Evolutionary conservation across 2,888 invertebrate species (phyloP).

Genomic region (Caenorhabditis auriculariae): DNA sequence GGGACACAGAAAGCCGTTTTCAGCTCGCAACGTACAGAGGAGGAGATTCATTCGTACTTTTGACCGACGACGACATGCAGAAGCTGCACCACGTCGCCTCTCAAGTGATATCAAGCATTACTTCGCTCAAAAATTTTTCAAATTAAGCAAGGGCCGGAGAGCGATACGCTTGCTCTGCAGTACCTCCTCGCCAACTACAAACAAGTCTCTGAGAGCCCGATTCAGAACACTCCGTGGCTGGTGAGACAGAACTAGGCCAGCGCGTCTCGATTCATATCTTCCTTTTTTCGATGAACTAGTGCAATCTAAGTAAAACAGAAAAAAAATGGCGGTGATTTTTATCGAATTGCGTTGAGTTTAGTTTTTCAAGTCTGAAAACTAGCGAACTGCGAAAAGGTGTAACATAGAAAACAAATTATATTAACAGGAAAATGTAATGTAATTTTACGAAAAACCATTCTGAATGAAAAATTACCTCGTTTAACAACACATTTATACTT

Average conservation of each 20-base stretch:
- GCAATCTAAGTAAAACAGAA: no score
- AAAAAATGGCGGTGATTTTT: no score
- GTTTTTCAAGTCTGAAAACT: no score
- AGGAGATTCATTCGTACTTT: slow-evolving; percentile 51
- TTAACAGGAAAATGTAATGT: no score
- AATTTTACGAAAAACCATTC: neutral
- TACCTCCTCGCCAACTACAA: slow-evolving; percentile 55
- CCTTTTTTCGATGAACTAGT: neutral
- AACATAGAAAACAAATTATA: no score
- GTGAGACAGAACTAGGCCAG: slow-evolving; percentile 23
- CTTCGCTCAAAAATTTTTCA: no score
- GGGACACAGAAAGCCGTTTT: no score
- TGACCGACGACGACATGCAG: slow-evolving; percentile 57
- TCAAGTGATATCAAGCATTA: slow-evolving; percentile 15
- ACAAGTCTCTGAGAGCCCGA: slow-evolving; percentile 44
- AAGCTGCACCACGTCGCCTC: slow-evolving; percentile 54
- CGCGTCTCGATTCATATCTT: neutral
- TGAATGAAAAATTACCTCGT: neutral
- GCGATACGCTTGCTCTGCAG: slow-evolving; percentile 48
- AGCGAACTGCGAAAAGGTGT: no score
- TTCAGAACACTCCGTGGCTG: slow-evolving; percentile 49
- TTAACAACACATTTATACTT: no score
- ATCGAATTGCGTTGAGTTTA: no score
- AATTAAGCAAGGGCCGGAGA: slow-evolving; percentile 28
- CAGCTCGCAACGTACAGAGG: slow-evolving; percentile 60